Evolutionary conservation across 2,113 vertebrate genomes (phyloP).

Genomic region (Plectropomus leopardus): DNA sequence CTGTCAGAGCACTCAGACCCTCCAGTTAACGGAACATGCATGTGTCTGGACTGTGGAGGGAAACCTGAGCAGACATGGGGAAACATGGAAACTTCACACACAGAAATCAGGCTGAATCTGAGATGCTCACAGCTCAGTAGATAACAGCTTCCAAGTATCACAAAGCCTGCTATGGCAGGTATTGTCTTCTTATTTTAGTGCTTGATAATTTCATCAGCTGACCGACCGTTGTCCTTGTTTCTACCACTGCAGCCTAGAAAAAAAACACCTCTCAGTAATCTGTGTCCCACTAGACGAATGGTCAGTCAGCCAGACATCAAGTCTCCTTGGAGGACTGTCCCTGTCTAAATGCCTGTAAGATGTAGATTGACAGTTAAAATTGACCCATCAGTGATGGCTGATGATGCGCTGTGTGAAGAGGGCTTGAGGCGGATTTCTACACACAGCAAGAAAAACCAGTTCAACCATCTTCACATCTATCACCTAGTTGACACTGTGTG

Average conservation of each 20-base stretch:
- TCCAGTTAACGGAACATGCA: too few species aligned
- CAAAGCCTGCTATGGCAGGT: neutral
- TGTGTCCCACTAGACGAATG: neutral
- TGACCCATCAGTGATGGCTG: neutral
- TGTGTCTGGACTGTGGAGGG: neutral
- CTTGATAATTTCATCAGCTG: neutral
- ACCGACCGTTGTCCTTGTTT: neutral
- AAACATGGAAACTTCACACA: neutral
- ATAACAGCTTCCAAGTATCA: neutral
- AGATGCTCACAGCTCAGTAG: neutral
- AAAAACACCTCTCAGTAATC: neutral
- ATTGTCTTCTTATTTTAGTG: neutral
- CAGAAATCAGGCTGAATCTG: neutral
- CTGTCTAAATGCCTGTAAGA: too few species aligned
- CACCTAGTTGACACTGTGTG: neutral
- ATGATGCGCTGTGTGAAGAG: neutral
- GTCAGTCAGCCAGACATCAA: neutral
- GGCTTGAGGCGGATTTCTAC: neutral
- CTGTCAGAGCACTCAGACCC: too few species aligned
- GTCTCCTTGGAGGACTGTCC: neutral
- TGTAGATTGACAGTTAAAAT: neutral
- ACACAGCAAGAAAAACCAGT: neutral
- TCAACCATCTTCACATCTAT: too few species aligned
- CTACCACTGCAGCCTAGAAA: neutral
- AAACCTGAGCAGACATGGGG: neutral